A percentile compares a stretch with the other conserved stretches of the same genome.
phyloP scores from a whole-genome alignment of 2,888 invertebrate genomes.

The Tipula helvola region DNA sequence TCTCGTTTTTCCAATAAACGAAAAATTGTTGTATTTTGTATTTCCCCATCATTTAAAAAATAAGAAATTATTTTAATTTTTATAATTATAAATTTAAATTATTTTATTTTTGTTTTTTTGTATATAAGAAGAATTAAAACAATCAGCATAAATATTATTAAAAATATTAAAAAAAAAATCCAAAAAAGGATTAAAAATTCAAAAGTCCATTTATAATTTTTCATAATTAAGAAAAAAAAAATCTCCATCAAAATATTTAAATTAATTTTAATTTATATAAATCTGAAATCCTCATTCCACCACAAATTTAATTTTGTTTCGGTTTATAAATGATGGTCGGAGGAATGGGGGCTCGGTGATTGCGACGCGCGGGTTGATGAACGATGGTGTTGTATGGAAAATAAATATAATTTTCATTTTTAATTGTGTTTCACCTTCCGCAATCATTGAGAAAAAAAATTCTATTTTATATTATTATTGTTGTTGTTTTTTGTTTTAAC shows the following conservation, averaged over 20 bases:
- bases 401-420: slow-evolving; percentile 4
- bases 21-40: background rate
- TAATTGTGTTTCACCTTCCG: slow-evolving; percentile 4
- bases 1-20: background rate
- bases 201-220: slow-evolving; percentile 4
- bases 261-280: slow-evolving; percentile 4
- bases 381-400: background rate
- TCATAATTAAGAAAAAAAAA: background rate
- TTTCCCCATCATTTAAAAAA: background rate
- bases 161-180: background rate
- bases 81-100: background rate
- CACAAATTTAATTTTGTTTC: background rate
- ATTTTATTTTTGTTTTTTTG: background rate
- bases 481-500: slow-evolving; percentile 4
- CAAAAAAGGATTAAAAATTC: background rate
- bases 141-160: slow-evolving; percentile 4
- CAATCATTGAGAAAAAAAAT: background rate
- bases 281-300: background rate
- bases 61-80: background rate
- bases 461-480: background rate
- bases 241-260: slow-evolving; percentile 4
- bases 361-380: background rate
- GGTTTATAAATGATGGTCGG: background rate
- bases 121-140: background rate
- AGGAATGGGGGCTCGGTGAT: background rate